These are phyloP conservation scores for Hoplodrina blanda DNA, from an alignment of 2,888 invertebrate genomes.

Conservation along the genomic window DNA sequence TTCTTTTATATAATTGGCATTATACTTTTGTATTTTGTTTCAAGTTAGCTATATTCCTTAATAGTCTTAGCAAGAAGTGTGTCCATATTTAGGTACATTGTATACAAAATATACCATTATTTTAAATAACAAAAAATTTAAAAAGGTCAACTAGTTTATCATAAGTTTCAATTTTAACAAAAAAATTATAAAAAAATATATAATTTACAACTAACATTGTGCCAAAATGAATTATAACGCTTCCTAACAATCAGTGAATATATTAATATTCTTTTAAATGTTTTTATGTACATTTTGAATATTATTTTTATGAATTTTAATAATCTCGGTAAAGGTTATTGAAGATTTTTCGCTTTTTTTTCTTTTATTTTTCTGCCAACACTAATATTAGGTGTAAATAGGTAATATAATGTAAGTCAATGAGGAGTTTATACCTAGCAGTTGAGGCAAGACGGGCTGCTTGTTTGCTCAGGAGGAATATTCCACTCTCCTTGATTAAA, in stretches of 20 bases:
- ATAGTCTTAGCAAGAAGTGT: conserved; percentile 21
- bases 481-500: no score
- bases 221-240: conserved; percentile 77
- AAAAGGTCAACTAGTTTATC: conserved; percentile 32
- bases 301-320: conserved; percentile 29
- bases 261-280: conserved; percentile 23
- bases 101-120: conserved; percentile 60
- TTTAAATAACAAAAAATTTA: conserved; percentile 46
- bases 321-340: conserved; percentile 43
- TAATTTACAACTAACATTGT: conserved; percentile 76
- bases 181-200: conserved; percentile 34
- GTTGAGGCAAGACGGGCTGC: conserved; percentile 79
- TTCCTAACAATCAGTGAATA: conserved; percentile 62
- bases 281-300: conserved; percentile 46
- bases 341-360: conserved; percentile 30
- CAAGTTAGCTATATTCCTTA: conserved; percentile 27
- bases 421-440: conserved; percentile 81
- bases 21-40: conserved; percentile 44
- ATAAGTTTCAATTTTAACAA: conserved; percentile 21
- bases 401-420: conserved; percentile 66
- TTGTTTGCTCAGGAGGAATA: not conserved
- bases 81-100: conserved; percentile 15
- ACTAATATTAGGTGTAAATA: conserved; percentile 68
- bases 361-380: conserved; percentile 42
- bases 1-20: conserved; percentile 3